Conservation (phyloP, 1,140 invertebrate genomes). For the Drosophila lini region DNA sequence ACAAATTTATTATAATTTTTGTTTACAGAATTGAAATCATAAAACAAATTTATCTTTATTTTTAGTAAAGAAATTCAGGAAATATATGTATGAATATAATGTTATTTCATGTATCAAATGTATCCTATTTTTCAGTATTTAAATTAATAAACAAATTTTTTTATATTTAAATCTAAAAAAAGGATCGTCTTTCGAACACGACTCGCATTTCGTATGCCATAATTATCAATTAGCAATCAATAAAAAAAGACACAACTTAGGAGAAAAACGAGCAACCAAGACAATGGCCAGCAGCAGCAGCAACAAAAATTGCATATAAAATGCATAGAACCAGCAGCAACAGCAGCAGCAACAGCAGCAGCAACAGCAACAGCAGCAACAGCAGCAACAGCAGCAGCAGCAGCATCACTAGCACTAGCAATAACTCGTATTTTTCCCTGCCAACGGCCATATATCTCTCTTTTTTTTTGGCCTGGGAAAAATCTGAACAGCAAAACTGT, state of each 20-base stretch:
- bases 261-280: slow-evolving; percentile 17
- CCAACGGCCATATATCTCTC: slow-evolving; percentile 47
- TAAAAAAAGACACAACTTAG: slow-evolving; percentile 42
- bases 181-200: slow-evolving; percentile 21
- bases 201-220: slow-evolving; percentile 59
- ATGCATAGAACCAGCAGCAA: slow-evolving; percentile 28
- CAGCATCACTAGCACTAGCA: slow-evolving; percentile 31
- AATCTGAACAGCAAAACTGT: slow-evolving; percentile 66
- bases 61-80: background rate
- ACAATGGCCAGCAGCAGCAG: slow-evolving; percentile 41
- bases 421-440: slow-evolving; percentile 66
- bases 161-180: background rate
- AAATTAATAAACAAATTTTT: background rate
- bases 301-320: slow-evolving; percentile 58
- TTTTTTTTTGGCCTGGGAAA: slow-evolving; percentile 69
- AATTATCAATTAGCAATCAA: slow-evolving; percentile 83
- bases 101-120: too few species aligned
- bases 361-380: slow-evolving; percentile 8
- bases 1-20: too few species aligned
- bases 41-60: background rate
- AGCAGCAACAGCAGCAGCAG: slow-evolving; percentile 20
- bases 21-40: too few species aligned
- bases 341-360: slow-evolving; percentile 19
- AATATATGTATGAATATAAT: background rate
- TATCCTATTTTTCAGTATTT: too few species aligned